Base-by-base conservation (phyloP, 2,113 vertebrate species). In the Notothenia coriiceps region DNA sequence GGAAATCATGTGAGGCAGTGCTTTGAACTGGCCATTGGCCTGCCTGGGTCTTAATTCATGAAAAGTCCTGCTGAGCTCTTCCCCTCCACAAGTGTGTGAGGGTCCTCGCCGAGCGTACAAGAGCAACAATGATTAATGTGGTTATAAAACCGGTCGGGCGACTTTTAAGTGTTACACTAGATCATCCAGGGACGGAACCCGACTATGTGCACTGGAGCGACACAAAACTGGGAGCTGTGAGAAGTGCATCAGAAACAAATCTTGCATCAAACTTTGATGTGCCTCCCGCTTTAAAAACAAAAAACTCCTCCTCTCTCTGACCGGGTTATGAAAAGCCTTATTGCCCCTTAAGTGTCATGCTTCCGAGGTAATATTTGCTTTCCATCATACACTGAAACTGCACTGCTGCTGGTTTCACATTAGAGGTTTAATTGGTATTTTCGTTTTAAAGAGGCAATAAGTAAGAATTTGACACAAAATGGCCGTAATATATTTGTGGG, bases 91-190 rank as follows among this genome's bases (percentile, higher is more conserved):
- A 86, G 86, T 80, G 90, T 66, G 79, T 74, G 25, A 68, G 62
- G 62, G 44, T 62, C 61, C 55, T 44, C 12, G 9, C 65, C 17
- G 46, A 83, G 68, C 8, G 44, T 56, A 51, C 7, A 2, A 70
- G 71, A 78, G 83, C 74, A 82, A 79, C 83, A 46, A 63, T 88
- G 92, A 93, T 91, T 84, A 89, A 93, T 92, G 87, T 62, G 82
- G 85, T 87, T 80, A 85, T 90, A 87, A 91, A 92, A 88, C 62
- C 86, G 74, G 86, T 84, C 55, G 64, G 70, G 71, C 33, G 60
- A 86, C 79, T 88, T 86, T 85, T 84, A 89, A 87, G 87, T 76
- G 80, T 91, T 84, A 68, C 76, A 84, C 77, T 93, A 91, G 86
- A 91, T 92, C 88, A 89, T 86, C 78, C 14, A 46, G 73, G 65